phyloP scores from a whole-genome alignment of 2,888 invertebrate species.

The Sinentomon sp. region DNA sequence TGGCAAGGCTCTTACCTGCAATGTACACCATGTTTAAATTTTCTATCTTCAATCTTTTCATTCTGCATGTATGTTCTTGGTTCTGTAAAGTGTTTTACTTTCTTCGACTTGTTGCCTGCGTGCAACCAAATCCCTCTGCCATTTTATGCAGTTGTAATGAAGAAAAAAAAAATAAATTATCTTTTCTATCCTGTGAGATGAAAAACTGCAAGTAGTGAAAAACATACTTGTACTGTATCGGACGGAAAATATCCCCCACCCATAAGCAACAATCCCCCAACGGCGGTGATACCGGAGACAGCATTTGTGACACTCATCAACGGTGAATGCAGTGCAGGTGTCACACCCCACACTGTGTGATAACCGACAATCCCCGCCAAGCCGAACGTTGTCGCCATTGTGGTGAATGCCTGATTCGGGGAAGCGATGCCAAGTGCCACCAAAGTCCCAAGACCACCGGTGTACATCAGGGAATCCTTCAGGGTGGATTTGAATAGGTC shows the following conservation, averaged over 20 bases:
- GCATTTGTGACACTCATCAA: constrained; percentile 82
- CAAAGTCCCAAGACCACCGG: constrained; percentile 40
- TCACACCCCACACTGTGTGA: constrained; percentile 77
- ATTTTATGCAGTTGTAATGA: no score
- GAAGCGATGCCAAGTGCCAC: constrained; percentile 40
- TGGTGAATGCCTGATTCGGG: constrained; percentile 58
- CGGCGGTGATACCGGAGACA: constrained; percentile 68
- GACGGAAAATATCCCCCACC: constrained; percentile 47
- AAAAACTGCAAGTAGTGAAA: constrained; percentile 2
- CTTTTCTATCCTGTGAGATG: no score
- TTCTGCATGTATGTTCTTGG: no score
- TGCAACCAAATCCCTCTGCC: no score
- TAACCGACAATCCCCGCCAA: constrained; percentile 54
- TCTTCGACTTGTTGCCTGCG: no score
- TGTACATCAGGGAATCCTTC: constrained; percentile 35
- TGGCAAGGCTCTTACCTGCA: no score
- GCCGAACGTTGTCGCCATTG: constrained; percentile 62
- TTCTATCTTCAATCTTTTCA: no score
- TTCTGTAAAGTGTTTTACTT: no score
- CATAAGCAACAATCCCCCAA: constrained; percentile 67
- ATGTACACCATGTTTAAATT: no score
- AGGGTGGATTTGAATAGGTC: constrained; percentile 40
- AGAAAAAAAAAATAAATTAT: no score
- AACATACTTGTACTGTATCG: constrained; percentile 36
- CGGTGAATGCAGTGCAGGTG: constrained; percentile 66